Evolutionary conservation across 2,888 invertebrate species (phyloP), one percentile per base, ranked within the genome.

Genomic region (Drosophila testacea): DNA sequence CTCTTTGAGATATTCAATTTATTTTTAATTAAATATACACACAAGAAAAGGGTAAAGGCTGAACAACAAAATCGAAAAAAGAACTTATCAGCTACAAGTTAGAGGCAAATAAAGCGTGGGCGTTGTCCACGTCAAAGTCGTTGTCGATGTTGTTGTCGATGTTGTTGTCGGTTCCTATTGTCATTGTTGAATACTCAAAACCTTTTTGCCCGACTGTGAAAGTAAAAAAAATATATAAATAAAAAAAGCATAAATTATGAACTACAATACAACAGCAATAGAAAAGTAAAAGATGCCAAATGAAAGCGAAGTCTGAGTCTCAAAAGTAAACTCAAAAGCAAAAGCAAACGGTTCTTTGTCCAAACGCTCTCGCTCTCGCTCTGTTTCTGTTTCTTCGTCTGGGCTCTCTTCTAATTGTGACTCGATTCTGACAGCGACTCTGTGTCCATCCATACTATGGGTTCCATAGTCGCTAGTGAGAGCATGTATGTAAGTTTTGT

Each of bases 281-380:
- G 62, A 73, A 63, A 73, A 70, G 60, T 64, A 79, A 72, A 84
- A 80, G 68, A 82, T 72, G 74, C 73, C 71, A 85, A 84, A 84
- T 73, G 84, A 87, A 89, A 85, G 82, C 79, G 82, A 88, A 84
- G 79, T 75, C 81, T 73, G 51, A 55, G 56, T 41, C 63, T 66
- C 73, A 85, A 79, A 22, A 22, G 22, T 22, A 22, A 22, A 6
- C 7, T 2, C 32, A 6, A 32, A 73, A 55, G 68, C 80, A 79
- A 84, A 74, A 64, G 54, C 72, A 63, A 81, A 71, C 71, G 63
- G 66, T 88, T 82, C 89, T 88, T 88, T 69, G 60, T 59, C 52
- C 55, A 54, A 48, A 30, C 65, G 46, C 56, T 63, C 55, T 54
- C 50, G 42, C 61, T 34, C 50, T 69, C 39, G 0, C 22, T 47